Percentiles rank a stretch among this genome's conserved stretches.
phyloP scores from a whole-genome alignment of 2,113 vertebrate genomes.

The Antigone vipio region DNA sequence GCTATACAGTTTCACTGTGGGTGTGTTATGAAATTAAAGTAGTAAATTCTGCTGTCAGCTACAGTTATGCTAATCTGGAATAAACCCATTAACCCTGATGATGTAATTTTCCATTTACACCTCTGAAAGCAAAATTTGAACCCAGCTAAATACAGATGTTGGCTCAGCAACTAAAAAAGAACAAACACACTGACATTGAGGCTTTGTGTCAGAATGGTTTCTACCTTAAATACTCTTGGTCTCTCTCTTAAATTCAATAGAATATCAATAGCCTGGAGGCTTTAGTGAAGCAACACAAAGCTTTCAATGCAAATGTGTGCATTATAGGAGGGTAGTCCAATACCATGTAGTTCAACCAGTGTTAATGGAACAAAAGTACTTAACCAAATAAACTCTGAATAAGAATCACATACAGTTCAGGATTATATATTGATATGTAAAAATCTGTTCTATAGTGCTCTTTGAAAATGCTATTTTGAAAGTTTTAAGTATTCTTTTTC shows the following conservation, averaged over 20 bases:
- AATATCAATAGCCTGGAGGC: neutral
- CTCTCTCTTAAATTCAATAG: neutral
- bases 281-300: neutral
- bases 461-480: neutral
- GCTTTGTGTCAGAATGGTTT: neutral
- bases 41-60: slow-evolving; percentile 9
- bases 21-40: slow-evolving; percentile 13
- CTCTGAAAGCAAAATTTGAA: slow-evolving; percentile 52
- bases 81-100: slow-evolving; percentile 8
- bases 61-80: neutral
- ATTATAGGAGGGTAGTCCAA: neutral
- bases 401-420: neutral
- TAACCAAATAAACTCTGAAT: neutral
- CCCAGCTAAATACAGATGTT: slow-evolving; percentile 28
- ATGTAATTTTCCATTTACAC: slow-evolving; percentile 44
- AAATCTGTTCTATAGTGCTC: neutral
- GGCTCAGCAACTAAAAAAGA: slow-evolving; percentile 28
- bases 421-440: neutral
- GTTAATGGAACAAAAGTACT: neutral
- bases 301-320: neutral
- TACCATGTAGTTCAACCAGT: neutral
- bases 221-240: neutral
- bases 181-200: neutral
- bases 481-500: neutral
- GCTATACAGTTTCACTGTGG: neutral